Base-by-base conservation (phyloP, 2,888 invertebrate genomes). In the Leptopterna dolabrata region DNA sequence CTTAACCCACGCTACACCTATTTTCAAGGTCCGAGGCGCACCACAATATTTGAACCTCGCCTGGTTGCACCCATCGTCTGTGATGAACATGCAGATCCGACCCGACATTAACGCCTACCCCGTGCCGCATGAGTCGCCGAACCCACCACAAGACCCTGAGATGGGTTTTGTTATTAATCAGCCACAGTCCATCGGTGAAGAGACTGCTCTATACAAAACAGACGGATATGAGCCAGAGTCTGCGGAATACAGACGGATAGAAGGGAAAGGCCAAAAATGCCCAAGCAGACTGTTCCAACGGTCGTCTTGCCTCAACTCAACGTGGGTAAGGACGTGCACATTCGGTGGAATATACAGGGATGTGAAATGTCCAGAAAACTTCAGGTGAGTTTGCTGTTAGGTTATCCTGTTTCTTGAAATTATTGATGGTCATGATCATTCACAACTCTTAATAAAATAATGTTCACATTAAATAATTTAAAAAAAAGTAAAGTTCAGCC, bases 71-170 rank as follows among this genome's bases (percentile, higher is more conserved):
- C 78, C 78, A 19, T 27, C 45, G 4, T 78, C 78, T 9, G 11
- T 45, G 24, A 78, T 78, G 78, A 78, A 45, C 19, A 45, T 78
- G 78, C 78, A 41, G 45, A 78, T 78, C 27, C 78, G 47, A 13
- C 78, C 43, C 6, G 9, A 45, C 45, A 45, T 45, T 11, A 16
- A 16, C 14, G 1, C n/a, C 11, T 0, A 13, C 1, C 16, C n/a
- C 16, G 6, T 16, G 27, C 73, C 16, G 14, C 73, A 76, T 1
- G 73, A 76, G 73, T 16, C 30, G 4, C 14, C 19, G 11, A 24
- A 63, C 27, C 4, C 63, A 0, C 14, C 51, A n/a, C 51, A 51
- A 51, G 63, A 63, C 19, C 63, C 11, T 19, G 27, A 63, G 2
- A 11, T 19, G 6, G 63, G 63, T 0, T 24, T 19, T 19, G 11